A percentile compares a stretch with the other conserved stretches of the same genome.
phyloP scores from a whole-genome alignment of 2,888 invertebrate genomes.

The Macrophya annulata region DNA sequence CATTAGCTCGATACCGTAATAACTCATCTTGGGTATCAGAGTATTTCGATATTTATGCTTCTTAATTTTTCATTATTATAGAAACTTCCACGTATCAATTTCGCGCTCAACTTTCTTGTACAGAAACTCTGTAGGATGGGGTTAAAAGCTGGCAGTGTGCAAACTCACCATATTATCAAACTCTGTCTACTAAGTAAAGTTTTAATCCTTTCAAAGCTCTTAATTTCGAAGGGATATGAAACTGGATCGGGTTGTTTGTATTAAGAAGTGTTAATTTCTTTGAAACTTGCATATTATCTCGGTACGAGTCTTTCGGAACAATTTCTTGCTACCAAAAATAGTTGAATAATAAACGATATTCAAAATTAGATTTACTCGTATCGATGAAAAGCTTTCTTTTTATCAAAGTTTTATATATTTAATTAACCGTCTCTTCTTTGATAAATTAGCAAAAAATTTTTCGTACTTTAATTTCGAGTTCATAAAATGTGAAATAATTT shows the following conservation, averaged over 20 bases:
- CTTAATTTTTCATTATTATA: neutral
- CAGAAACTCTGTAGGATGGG: neutral
- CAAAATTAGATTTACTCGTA: no score
- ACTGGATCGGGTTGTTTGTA: conserved; percentile 16
- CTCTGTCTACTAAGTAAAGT: conserved; percentile 31
- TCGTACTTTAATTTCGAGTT: no score
- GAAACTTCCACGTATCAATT: neutral
- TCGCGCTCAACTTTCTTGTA: neutral
- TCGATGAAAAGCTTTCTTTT: no score
- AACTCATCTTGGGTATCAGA: neutral
- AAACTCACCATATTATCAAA: conserved; percentile 37
- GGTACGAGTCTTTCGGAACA: neutral
- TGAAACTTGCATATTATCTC: conserved; percentile 2
- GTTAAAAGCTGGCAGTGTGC: neutral
- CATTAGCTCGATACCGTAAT: neutral
- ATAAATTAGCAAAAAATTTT: no score
- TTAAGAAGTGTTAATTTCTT: conserved; percentile 1
- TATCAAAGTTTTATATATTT: no score
- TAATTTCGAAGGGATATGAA: conserved; percentile 31
- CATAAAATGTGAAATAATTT: no score
- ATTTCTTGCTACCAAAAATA: neutral
- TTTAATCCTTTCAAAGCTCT: conserved; percentile 36
- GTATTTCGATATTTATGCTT: neutral
- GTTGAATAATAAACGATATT: neutral
- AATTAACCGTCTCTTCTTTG: no score